Evolutionary conservation across 2,113 vertebrate genomes (phyloP), one percentile per base, ranked within the genome.

Genomic region (Paradisaea rubra): DNA sequence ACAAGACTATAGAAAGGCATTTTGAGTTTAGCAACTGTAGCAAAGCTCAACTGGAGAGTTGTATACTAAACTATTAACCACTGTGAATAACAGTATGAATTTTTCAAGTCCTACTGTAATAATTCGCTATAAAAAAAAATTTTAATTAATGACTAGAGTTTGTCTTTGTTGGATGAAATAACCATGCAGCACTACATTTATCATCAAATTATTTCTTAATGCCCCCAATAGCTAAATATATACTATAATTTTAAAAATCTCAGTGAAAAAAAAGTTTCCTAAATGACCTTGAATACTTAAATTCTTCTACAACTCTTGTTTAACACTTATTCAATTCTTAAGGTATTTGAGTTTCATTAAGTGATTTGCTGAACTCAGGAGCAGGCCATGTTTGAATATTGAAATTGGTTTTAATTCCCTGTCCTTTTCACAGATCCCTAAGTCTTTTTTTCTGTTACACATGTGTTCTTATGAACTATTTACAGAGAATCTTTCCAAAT

Each of bases 161-260:
- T 78, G 4, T 24, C 5, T 53, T 60, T 73, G 5, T n/a, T 73
- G 20, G 23, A 35, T 66, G 25, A 63, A 95, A 93, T 45, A 59
- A 10, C 33, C 44, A 56, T 28, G 49, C 3, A 69, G n/a, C 42
- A 45, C 81, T 41, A 45, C 12, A 33, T 80, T 86, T 71, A 71
- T 66, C 42, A 35, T 44, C 21, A 65, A n/a, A 52, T 21, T 49
- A 79, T 41, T 83, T 68, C 50, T 80, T 66, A 81, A 86, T 69
- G 47, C 0, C 16, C 45, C 15, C 60, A 56, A 28, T 24, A 86
- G 7, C 0, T 52, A 60, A 79, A 72, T 61, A 37, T 0, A 1
- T 52, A 25, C 24, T 19, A 19, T 27, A 70, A 81, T 42, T 59
- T 53, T 59, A 3, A 13, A 10, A 61, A 50, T 54, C 7, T 28